Base-by-base conservation (phyloP, 1,140 invertebrate species). In the Marisa cornuarietis region DNA sequence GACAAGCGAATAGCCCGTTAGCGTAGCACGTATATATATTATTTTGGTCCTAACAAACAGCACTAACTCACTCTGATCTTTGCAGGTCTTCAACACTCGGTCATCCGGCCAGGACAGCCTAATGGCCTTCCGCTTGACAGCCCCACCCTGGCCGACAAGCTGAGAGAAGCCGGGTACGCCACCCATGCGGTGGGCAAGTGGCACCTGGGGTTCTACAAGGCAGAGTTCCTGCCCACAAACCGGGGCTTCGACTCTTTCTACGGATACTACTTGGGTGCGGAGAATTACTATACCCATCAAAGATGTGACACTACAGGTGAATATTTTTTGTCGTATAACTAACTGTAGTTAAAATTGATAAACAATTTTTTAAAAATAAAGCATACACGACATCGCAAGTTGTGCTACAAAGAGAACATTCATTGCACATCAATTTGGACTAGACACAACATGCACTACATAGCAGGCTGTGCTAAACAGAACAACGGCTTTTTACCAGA, bases 171-270 rank as follows among this genome's bases (percentile, higher is more conserved):
- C 71, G 88, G 87, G 7, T 91, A 91, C 75, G 72, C 83, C 26
- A 91, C 88, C 13, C 90, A 91, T 78, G 84, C 84, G 66, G 86
- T 91, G 16, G 91, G 91, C 8, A 91, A 91, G 82, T 91, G 91
- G 90, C 90, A 91, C 83, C 77, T 91, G 13, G 91, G 91, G 14
- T 90, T 90, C 82, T 91, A 87, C 79, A 88, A 88, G 69, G 79
- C 89, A 62, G 84, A 88, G 24, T 91, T 84, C 81, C 76, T 84
- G 1, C 91, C 91, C n/a, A 87, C 79, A 10, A 82, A 84, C 49
- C 75, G 90, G 26, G 91, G 90, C 42, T 91, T 91, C 83, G 88
- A 91, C 82, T 85, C 88, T 0, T 90, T 86, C 78, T 90, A 85
- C 85, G 91, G 87, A n/a, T 87, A 83, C 71, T 76, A 84, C 14